These are phyloP conservation scores for Drosophila antonietae DNA, from an alignment of 2,888 invertebrate genomes.

Conservation along the genomic window DNA sequence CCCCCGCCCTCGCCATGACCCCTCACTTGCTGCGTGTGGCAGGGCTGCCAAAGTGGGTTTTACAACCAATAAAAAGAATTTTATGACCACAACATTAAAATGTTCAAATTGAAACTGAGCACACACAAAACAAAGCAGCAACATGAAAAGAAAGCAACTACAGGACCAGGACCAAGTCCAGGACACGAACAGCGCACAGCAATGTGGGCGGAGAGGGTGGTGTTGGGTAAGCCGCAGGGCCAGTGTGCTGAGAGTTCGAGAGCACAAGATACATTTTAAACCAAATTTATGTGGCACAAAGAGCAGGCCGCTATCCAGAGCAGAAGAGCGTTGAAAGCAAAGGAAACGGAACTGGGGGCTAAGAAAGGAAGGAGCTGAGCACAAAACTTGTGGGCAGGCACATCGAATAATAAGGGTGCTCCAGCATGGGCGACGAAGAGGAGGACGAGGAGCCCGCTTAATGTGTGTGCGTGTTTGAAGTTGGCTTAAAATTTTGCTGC, in stretches of 20 bases:
- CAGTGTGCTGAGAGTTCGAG: conserved; percentile 22
- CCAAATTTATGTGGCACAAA: conserved; percentile 76
- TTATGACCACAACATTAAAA: conserved; percentile 79
- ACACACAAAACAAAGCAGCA: conserved; percentile 68
- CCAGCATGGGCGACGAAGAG: background rate
- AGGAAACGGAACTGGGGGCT: conserved; percentile 69
- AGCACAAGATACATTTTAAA: conserved; percentile 72
- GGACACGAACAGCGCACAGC: conserved; percentile 23
- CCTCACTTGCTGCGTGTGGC: background rate
- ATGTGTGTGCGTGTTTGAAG: conserved; percentile 71
- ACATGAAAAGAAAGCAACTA: conserved; percentile 49
- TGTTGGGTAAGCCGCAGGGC: background rate
- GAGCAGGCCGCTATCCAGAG: conserved; percentile 35
- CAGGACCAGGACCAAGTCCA: conserved; percentile 36
- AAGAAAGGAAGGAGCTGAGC: conserved; percentile 28
- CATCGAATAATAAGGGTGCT: conserved; percentile 3
- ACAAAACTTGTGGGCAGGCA: conserved; percentile 25
- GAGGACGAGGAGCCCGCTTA: conserved; percentile 54
- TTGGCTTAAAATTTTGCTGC: conserved; percentile 59
- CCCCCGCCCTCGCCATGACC: background rate
- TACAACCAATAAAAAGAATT: conserved; percentile 79
- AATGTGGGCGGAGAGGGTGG: background rate
- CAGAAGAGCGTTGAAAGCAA: conserved; percentile 65
- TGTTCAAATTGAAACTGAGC: conserved; percentile 77
- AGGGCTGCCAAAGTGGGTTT: conserved; percentile 52